Conservation (phyloP, 2,797 vertebrate genomes). For the Enteromius argenteus region DNA sequence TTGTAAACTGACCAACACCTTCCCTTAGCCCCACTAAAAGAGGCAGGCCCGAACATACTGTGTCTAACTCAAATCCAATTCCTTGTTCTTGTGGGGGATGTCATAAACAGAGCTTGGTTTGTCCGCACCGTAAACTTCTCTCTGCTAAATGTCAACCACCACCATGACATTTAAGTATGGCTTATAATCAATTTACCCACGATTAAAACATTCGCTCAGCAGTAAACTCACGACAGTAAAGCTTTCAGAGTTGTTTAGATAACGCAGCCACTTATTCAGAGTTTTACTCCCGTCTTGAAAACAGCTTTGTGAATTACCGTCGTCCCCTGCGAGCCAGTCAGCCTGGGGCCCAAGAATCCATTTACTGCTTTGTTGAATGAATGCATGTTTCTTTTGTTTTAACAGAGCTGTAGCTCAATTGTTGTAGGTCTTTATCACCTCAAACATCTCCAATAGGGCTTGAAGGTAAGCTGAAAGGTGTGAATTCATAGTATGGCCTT, state of each 20-base stretch:
- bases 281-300: constrained; percentile 3
- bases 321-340: not conserved
- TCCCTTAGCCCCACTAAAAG: not conserved
- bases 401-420: constrained; percentile 9
- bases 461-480: constrained; percentile 48
- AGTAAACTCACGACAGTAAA: constrained; percentile 19
- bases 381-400: constrained; percentile 33
- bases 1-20: constrained; percentile 3
- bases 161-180: not conserved
- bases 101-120: not conserved
- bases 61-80: constrained; percentile 10
- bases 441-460: constrained; percentile 34
- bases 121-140: constrained; percentile 15
- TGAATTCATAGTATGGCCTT: constrained; percentile 47
- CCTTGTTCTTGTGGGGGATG: constrained; percentile 1
- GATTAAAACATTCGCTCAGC: constrained; percentile 7
- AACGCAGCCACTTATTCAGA: not conserved
- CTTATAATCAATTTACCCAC: not conserved
- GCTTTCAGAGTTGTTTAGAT: constrained; percentile 26
- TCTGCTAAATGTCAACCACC: not conserved
- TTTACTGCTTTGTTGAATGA: constrained; percentile 11
- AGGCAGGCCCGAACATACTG: constrained; percentile 5
- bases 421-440: constrained; percentile 16
- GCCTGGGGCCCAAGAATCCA: constrained; percentile 1
- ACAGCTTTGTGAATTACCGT: constrained; percentile 33